Evolutionary conservation across 2,797 vertebrate genomes (phyloP), one percentile per base, ranked within the genome.

Genomic region (Leptatherina wallacei): DNA sequence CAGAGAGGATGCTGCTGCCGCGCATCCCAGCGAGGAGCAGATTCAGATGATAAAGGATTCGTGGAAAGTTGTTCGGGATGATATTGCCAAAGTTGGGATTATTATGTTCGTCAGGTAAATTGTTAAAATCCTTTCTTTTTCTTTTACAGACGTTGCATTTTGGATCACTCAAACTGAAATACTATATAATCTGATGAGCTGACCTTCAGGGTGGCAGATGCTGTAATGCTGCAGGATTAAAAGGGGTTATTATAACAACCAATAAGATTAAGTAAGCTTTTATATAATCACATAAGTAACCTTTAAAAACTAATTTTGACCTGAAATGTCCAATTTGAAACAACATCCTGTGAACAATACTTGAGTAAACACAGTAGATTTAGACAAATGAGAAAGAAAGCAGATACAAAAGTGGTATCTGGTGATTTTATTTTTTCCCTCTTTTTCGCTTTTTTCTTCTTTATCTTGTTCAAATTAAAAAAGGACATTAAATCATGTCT

Each of bases 101-200:
- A 96, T 96, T 55, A 93, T 95, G 89, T 96, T 95, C 56, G 94
- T 95, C 88, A 94, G 94, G 95, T 96, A 81, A 92, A 85, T 68
- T 24, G 22, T 12, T 63, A 2, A 9, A n/a, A 2, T 5, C 0
- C 16, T 29, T 33, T 38, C 20, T 52, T 3, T 27, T 0, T 24
- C 18, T 14, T 10, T 58, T 47, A 33, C 29, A 27, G 30, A 6
- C 44, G 40, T 49, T 1, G 20, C 10, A 35, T 67, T 67, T 68
- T 1, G 47, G 3, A 44, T 20, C 20, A 27, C 40, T 58, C 3
- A 58, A 0, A 68, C 16, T 7, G 1, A 0, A 67, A 58, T 24
- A 32, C 3, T 32, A 32, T 35, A 35, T 9, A 8, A 58, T 47
- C 16, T 18, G 24, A 30, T 68, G 3, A 27, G 32, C 4, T 44